Base-by-base conservation (phyloP, 92 coral and sea anemone species). In the Anthopleura xanthogrammica region DNA sequence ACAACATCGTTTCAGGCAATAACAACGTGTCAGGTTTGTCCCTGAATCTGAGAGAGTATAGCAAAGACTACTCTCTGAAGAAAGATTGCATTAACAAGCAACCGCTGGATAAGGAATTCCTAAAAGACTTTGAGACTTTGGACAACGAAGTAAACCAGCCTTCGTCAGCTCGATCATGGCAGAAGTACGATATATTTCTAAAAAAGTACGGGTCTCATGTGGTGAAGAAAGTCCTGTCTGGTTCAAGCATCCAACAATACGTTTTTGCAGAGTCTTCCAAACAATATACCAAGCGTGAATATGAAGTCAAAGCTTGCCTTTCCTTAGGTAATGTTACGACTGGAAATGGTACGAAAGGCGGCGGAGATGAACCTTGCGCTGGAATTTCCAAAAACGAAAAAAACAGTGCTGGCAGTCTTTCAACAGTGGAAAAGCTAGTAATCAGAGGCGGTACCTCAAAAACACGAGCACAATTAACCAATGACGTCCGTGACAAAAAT, bases 121-220 rank as follows among this genome's bases (percentile, higher is more conserved):
- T 91, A 23, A 19, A 80, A 6, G 92, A 85, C 57, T 88, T 91
- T 60, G 24, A 65, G 14, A 60, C 19, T 60, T 80, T 91, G 0
- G 62, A 65, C 5, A 64, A 20, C 16, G 43, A 75, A 40, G 58
- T 91, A 10, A 0, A 75, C 39, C 5, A 41, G 0, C 94, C 92
- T 1, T 82, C 87, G 90, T 9, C 41, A 2, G 4, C 12, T 13
- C 40, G 24, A 12, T 88, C 93, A 1, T 90, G 93, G 93, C 11
- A 68, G 5, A 40, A 58, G 12, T 90, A 90, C 83, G 58, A 75
- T 42, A 65, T 64, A 7, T 87, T 90, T 55, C 74, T 90, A 13
- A 39, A 79, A 24, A 87, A 78, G 29, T 79, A 90, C 58, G 93
- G 94, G 42, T 87, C 94, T 3, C 94, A 91, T 54, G 81, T 91